Percentiles rank a stretch among this genome's conserved stretches.
Conservation (phyloP, 2,888 invertebrate genomes). For the Neocrepidodera transversa region DNA sequence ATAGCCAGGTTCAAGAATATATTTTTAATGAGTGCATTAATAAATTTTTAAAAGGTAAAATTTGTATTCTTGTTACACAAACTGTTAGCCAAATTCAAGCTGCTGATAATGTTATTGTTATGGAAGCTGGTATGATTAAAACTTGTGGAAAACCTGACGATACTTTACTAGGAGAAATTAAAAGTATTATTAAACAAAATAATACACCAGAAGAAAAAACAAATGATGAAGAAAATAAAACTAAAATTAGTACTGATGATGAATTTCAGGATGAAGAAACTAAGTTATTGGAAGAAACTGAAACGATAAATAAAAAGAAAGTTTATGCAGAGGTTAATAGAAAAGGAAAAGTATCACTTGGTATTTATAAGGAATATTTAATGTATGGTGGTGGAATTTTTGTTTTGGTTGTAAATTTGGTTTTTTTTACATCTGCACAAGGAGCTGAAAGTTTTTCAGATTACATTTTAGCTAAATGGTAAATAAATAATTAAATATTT, state of each 20-base stretch:
- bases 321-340: constrained; percentile 49
- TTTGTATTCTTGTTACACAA: constrained; percentile 51
- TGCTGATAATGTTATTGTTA: constrained; percentile 43
- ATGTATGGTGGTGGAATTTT: constrained; percentile 49
- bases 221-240: constrained; percentile 26
- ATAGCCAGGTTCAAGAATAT: constrained; percentile 47
- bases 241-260: constrained; percentile 21
- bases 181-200: constrained; percentile 14
- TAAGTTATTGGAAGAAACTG: constrained; percentile 34
- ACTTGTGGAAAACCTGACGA: constrained; percentile 25
- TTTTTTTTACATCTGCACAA: constrained; percentile 47
- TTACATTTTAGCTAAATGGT: constrained; percentile 49
- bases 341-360: constrained; percentile 48
- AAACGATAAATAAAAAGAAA: constrained; percentile 28
- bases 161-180: constrained; percentile 20
- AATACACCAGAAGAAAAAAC: constrained; percentile 22
- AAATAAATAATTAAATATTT: constrained; percentile 27
- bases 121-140: constrained; percentile 36
- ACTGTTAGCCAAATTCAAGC: constrained; percentile 47
- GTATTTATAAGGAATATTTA: constrained; percentile 51
- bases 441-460: constrained; percentile 45
- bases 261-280: constrained; percentile 27
- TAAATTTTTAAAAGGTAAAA: constrained; percentile 48
- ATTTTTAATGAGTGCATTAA: constrained; percentile 51
- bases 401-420: constrained; percentile 43